Percentiles rank a stretch among this genome's conserved stretches.
These are phyloP conservation scores for Rousettus madagascariensis DNA, from an alignment of 2,797 vertebrate species.

Conservation along the genomic window DNA sequence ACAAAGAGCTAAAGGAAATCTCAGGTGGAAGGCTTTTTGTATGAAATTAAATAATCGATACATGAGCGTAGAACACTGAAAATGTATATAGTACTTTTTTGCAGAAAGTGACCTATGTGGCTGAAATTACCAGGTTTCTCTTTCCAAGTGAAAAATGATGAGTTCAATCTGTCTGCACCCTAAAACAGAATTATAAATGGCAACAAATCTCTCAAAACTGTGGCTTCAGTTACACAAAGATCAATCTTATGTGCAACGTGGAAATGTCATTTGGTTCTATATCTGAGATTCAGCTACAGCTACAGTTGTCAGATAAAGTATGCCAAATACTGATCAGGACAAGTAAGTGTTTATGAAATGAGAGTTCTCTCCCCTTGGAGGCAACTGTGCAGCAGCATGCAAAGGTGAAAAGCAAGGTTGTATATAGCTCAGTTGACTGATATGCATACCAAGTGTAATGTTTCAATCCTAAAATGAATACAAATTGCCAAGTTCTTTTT, in stretches of 20 bases:
- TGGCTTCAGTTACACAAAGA: neutral
- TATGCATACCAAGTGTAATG: neutral
- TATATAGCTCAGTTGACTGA: neutral
- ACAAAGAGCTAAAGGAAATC: neutral
- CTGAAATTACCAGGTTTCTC: slow-evolving; percentile 15
- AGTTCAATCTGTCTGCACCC: neutral
- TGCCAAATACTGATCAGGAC: neutral
- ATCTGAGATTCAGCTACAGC: neutral
- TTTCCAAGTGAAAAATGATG: neutral
- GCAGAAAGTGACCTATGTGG: neutral
- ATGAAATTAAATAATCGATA: neutral
- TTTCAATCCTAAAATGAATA: neutral
- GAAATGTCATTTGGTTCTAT: neutral
- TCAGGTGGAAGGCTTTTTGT: neutral
- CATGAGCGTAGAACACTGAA: neutral
- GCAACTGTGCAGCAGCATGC: neutral
- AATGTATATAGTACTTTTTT: neutral
- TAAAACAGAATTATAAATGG: slow-evolving; percentile 13
- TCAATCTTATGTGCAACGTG: neutral
- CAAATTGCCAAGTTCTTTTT: slow-evolving; percentile 10
- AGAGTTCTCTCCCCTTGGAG: neutral
- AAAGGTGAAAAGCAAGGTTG: neutral
- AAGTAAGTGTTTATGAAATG: slow-evolving; percentile 20
- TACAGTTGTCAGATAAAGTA: neutral
- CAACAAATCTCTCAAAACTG: neutral